Base-by-base conservation (phyloP, 2,113 vertebrate species). In the Nothobranchius kuhntae region DNA sequence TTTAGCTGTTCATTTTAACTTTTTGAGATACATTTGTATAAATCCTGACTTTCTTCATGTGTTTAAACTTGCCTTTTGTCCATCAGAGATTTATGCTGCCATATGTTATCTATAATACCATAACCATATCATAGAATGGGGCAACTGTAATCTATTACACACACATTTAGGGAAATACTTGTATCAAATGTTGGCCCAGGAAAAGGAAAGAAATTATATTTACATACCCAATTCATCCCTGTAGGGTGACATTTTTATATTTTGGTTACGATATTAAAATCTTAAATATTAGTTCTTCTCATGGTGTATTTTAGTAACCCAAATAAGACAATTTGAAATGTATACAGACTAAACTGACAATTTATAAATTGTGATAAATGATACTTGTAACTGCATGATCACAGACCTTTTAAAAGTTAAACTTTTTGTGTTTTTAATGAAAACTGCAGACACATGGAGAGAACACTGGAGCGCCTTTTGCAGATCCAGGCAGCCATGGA, bases 401-500 rank as follows among this genome's bases (percentile, higher is more conserved):
- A 11, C 51, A 56, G 21, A 6, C 24, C 13, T 40, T 54, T 15
- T n/a, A 78, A 35, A 69, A 11, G 17, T 24, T 51, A 52, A 40
- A 40, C 17, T 40, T 53, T 42, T 7, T 30, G 9, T 14, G 6
- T 42, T 70, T 70, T 15, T 24, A 53, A 24, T 11, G 21, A 30
- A 61, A 42, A 9, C 45, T 17, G 1, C 70, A 91, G 96, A 44
- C 97, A 98, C 82, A 98, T 98, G 13, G 96, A 99, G 50, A 90
- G 86, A 4, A 99, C 96, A 0, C 85, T 99, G 73, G 98, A 99
- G 86, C 93, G 96, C 56, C 91, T 99, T 56, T 87, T 97, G 47
- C 96, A 99, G 92, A 93, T 96, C 44, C 96, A 96, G 79, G 95
- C 92, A 1, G 93, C 94, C 9, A 96, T 98, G 96, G 96, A 96